These are phyloP conservation scores for Apocrypta bakeri DNA, from an alignment of 1,140 invertebrate genomes.

Conservation along the genomic window DNA sequence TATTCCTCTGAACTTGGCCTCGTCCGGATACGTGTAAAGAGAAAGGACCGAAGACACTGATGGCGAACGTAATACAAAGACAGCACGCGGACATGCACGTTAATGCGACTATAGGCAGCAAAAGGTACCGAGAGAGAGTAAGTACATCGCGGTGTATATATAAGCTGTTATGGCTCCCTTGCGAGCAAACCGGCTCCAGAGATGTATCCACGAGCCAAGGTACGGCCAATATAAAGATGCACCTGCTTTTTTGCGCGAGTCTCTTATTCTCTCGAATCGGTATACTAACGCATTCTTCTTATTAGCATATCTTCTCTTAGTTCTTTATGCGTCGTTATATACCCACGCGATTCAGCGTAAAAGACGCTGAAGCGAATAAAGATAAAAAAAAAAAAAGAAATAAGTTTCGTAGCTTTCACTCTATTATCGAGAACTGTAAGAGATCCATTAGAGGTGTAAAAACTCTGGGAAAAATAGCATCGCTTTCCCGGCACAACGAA, in stretches of 20 bases:
- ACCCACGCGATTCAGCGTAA: too few species aligned
- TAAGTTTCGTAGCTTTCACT: background rate
- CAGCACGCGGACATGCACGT: slow-evolving; percentile 31
- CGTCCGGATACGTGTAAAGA: background rate
- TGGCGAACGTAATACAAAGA: slow-evolving; percentile 51
- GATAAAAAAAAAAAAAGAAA: too few species aligned
- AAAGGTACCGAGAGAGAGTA: background rate
- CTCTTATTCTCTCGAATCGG: background rate
- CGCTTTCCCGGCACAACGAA: background rate
- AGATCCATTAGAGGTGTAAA: background rate
- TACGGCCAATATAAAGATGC: slow-evolving; percentile 56
- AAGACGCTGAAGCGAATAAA: too few species aligned
- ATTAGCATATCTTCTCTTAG: too few species aligned
- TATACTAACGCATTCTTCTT: too few species aligned
- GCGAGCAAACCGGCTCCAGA: slow-evolving; percentile 57
- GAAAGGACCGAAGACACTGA: background rate
- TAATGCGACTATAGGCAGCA: background rate
- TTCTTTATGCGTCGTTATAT: too few species aligned
- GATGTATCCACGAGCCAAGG: background rate
- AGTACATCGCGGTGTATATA: slow-evolving; percentile 3
- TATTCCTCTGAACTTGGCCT: too few species aligned
- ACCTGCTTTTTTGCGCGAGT: slow-evolving; percentile 57
- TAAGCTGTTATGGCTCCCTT: slow-evolving; percentile 53
- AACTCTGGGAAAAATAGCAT: background rate
- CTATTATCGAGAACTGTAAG: background rate